Conservation (phyloP, 2,797 vertebrate species). For the Dicrostonyx torquatus region DNA sequence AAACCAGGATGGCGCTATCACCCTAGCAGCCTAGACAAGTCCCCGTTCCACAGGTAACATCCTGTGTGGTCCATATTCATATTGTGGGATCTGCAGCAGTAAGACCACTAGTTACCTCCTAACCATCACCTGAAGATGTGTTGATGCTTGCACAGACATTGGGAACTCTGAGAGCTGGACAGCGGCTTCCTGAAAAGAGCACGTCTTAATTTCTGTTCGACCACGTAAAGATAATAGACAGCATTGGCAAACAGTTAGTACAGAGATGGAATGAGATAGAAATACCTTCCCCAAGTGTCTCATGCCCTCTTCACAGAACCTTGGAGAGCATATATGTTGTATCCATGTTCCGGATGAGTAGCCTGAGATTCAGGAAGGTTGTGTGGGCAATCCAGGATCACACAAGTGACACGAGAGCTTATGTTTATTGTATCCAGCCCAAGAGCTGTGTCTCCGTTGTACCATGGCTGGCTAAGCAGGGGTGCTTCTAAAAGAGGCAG, state of each 20-base stretch:
- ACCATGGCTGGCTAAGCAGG: background rate
- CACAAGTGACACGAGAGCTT: background rate
- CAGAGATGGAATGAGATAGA: background rate
- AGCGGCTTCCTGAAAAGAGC: slow-evolving; percentile 16
- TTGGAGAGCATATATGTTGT: background rate
- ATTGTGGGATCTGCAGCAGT: background rate
- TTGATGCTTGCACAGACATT: background rate
- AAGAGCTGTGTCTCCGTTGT: background rate
- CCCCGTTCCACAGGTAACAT: background rate
- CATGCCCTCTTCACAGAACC: background rate
- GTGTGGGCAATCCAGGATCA: background rate
- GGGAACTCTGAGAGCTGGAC: background rate
- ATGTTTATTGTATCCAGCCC: background rate
- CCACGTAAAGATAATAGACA: background rate
- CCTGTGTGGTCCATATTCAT: background rate
- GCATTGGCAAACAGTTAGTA: background rate
- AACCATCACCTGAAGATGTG: background rate
- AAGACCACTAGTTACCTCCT: background rate
- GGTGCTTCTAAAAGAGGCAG: background rate
- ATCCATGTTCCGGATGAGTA: background rate
- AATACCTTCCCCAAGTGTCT: background rate
- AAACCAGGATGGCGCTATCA: background rate
- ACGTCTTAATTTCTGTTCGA: background rate
- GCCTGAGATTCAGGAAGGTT: background rate
- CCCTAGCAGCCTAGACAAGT: background rate